Evolutionary conservation across 2,888 invertebrate species (phyloP), one percentile per base, ranked within the genome.

Genomic region (Colletes collaris): DNA sequence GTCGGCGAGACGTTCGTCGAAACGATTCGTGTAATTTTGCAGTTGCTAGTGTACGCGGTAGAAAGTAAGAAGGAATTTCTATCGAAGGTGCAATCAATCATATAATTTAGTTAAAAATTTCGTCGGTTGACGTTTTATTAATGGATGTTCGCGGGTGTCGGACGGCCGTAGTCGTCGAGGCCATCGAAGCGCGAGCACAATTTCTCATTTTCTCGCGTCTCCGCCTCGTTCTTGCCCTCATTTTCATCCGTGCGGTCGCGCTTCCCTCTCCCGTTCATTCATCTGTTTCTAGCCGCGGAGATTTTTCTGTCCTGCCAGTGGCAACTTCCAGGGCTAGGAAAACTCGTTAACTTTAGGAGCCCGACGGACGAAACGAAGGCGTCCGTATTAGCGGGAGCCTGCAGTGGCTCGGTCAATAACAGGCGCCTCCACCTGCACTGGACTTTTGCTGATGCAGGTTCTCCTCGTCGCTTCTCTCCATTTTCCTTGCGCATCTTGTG

Each of bases 401-500:
- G 74, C 81, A 71, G 81, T 55, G 70, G 52, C 75, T 75, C 80
- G 83, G 83, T 83, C 83, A 83, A 83, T 83, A 83, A 73, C 67
- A 79, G 69, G 40, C 69, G 68, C 50, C 74, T 70, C 73, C 58
- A 74, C 71, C 78, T 71, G 72, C 70, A 80, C 76, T 68, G 80
- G 73, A 83, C 77, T 83, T 83, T 66, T 70, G 83, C 83, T 77
- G 83, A 83, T 72, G 80, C 80, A 74, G 80, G 68, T 58, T 69
- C 65, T 70, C 65, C 8, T 19, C 13, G 65, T 19, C 13, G 65
- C 58, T 67, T 56, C 66, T 56, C 53, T 67, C 53, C 66, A 52
- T 68, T 75, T 76, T 76, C 66, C 50, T 50, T 64, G 68, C 63
- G 62, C 62, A 53, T 72, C 68, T 76, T 76, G 59, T 27, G 55